A percentile compares a stretch with the other conserved stretches of the same genome.
These are phyloP conservation scores for Heliconius eleuchia DNA, from an alignment of 1,140 invertebrate genomes.

Conservation along the genomic window DNA sequence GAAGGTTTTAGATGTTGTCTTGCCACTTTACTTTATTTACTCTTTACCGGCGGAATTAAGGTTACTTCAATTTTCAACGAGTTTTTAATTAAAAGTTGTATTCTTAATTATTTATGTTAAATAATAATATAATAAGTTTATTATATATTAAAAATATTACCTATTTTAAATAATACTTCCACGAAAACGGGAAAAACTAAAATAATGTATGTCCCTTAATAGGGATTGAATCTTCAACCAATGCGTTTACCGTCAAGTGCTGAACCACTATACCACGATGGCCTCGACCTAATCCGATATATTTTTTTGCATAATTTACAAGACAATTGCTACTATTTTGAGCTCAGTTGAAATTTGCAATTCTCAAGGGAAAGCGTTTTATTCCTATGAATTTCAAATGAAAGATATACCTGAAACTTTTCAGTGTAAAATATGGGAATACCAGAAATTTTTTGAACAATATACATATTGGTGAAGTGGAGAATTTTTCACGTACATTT, in stretches of 20 bases:
- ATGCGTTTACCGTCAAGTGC: no score
- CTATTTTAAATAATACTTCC: no score
- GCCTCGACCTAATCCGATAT: no score
- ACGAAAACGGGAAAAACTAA: no score
- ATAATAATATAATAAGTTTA: no score
- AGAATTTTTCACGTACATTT: not conserved
- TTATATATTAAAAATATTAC: no score
- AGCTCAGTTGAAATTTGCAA: not conserved
- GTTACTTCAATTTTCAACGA: not conserved
- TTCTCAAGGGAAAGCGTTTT: not conserved
- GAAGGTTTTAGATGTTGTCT: not conserved
- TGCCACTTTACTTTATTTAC: not conserved
- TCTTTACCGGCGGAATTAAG: not conserved
- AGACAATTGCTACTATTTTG: not conserved
- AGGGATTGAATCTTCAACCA: no score
- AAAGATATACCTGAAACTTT: slow-evolving; percentile 1
- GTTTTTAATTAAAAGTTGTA: not conserved
- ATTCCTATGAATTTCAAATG: slow-evolving; percentile 7
- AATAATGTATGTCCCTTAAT: no score
- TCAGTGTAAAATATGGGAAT: not conserved
- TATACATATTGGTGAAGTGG: not conserved
- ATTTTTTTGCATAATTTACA: not conserved
- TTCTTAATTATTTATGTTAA: no score
- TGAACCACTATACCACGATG: no score
- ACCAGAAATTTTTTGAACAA: not conserved